A percentile compares a stretch with the other conserved stretches of the same genome.
Conservation (phyloP, 2,113 vertebrate genomes). For the Baryphthengus martii region DNA sequence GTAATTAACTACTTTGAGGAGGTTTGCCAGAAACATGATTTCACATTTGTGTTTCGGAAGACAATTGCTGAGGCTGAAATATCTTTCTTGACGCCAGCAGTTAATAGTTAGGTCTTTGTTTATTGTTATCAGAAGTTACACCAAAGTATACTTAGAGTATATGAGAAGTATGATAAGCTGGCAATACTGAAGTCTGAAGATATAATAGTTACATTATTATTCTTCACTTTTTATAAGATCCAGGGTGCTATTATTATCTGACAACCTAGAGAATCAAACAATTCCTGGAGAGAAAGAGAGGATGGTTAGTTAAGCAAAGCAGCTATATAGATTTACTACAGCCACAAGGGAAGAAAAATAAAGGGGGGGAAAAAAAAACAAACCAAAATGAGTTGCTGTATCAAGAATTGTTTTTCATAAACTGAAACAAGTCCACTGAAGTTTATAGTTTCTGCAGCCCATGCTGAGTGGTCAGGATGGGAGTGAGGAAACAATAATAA, state of each 20-base stretch:
- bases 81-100: neutral
- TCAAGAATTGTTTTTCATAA: neutral
- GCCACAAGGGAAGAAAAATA: neutral
- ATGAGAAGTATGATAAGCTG: neutral
- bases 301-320: neutral
- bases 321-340: neutral
- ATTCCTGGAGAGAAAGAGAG: neutral
- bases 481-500: neutral
- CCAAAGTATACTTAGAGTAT: neutral
- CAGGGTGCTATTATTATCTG: neutral
- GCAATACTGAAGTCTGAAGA: neutral
- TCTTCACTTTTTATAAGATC: neutral
- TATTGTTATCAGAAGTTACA: neutral
- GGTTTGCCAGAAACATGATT: neutral
- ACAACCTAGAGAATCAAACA: neutral
- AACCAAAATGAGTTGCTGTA: neutral
- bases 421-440: neutral
- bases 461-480: neutral
- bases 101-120: constrained; percentile 1
- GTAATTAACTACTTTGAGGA: neutral
- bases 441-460: neutral
- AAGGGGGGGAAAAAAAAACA: no score
- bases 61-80: neutral
- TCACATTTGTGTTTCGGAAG: neutral
- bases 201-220: neutral